A percentile compares a stretch with the other conserved stretches of the same genome.
phyloP scores from a whole-genome alignment of 2,113 vertebrate genomes.

The Sturnira hondurensis region DNA sequence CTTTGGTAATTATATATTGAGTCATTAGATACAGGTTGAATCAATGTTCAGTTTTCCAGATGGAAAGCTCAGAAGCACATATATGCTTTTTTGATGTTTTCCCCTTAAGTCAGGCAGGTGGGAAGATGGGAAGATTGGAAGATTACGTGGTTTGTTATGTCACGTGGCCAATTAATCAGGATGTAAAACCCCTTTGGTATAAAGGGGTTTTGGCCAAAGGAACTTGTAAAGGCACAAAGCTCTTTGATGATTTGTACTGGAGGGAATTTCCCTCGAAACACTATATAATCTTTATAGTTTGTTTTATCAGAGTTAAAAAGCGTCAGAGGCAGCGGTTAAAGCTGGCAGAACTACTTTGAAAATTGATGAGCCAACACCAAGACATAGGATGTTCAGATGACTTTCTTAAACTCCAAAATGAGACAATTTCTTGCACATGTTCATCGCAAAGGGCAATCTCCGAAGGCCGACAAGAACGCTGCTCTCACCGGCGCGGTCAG shows the following conservation, averaged over 20 bases:
- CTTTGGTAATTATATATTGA: neutral
- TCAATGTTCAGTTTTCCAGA: neutral
- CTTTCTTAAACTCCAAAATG: neutral
- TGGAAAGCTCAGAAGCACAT: neutral
- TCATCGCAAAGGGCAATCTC: neutral
- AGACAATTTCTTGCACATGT: neutral
- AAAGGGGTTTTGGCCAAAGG: neutral
- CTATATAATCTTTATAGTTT: neutral
- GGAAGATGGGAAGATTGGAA: neutral
- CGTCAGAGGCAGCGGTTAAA: neutral
- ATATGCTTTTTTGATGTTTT: neutral
- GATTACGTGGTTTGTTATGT: neutral
- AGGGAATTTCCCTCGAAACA: neutral
- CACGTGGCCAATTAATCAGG: neutral
- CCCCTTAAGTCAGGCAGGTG: neutral
- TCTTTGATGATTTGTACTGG: neutral
- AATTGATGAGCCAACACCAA: neutral
- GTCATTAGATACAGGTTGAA: neutral
- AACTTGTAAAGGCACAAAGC: neutral
- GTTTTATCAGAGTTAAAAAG: neutral
- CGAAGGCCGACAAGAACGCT: neutral
- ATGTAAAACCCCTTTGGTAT: neutral
- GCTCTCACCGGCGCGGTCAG: neutral
- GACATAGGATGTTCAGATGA: neutral
- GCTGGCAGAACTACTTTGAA: neutral